These are phyloP conservation scores for Ridgeia piscesae DNA, from an alignment of 1,140 invertebrate genomes.

Conservation along the genomic window DNA sequence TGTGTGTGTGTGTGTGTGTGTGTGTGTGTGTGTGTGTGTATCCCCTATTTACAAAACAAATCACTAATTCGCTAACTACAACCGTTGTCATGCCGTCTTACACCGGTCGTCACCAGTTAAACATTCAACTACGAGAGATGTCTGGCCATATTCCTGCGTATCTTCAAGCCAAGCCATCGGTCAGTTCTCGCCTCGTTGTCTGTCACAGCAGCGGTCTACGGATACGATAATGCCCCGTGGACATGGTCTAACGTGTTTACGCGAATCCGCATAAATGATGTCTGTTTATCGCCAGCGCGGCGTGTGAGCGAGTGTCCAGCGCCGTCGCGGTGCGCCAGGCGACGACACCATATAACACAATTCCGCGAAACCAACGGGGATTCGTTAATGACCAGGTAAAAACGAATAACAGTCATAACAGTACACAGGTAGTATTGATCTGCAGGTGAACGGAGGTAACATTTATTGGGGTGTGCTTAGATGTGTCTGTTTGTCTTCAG, in stretches of 20 bases:
- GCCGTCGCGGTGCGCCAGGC: not conserved
- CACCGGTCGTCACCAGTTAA: not conserved
- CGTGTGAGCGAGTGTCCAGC: not conserved
- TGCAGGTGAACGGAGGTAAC: not conserved
- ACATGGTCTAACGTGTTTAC: not conserved
- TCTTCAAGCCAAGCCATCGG: not conserved
- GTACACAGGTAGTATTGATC: not conserved
- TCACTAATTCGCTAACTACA: no score
- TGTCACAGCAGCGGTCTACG: not conserved
- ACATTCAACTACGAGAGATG: not conserved
- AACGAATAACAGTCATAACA: not conserved
- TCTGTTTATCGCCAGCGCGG: not conserved
- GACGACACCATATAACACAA: not conserved
- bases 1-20: no score
- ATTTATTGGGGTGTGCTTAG: not conserved
- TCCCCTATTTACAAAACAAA: no score
- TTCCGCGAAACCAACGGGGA: not conserved
- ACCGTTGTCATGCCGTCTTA: no score
- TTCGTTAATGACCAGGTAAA: not conserved
- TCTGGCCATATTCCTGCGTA: not conserved
- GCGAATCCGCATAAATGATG: not conserved
- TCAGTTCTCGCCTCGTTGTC: not conserved
- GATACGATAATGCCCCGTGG: not conserved
- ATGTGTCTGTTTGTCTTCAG: not conserved
- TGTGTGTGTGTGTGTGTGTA: no score